Base-by-base conservation (phyloP, 2,113 vertebrate species). In the Nibea albiflora region DNA sequence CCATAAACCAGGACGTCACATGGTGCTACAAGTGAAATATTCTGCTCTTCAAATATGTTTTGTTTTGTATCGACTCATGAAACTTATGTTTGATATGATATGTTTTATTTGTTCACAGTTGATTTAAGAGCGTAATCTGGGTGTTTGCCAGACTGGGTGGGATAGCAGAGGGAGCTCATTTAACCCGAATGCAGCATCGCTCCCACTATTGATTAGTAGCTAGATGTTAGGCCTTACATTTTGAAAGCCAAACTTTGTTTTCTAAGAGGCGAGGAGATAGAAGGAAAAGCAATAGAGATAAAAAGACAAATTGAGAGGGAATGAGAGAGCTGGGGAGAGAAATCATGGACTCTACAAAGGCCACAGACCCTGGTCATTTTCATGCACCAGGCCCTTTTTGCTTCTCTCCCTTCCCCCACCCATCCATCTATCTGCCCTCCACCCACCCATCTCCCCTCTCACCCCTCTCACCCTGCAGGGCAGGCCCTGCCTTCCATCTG, bases 401-500 rank as follows among this genome's bases (percentile, higher is more conserved):
- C 84, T 83, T 91, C 85, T 73, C 24, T 57, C 56, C 81, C 92
- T 83, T 82, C 88, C 86, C 90, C 92, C 84, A 85, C 58, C 73
- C 84, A 92, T 92, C 92, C 80, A 92, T 91, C 91, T 83, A 79
- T 89, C 88, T 91, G 63, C 83, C 85, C 83, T 89, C 86, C 90
- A 85, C 91, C 93, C 92, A 89, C 92, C 93, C 94, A 84, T 81
- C 85, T 83, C 84, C 81, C 89, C 88, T 89, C 85, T 91, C 91
- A 89, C 93, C 90, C 91, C 89, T 86, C 92, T 92, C 62, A 65
- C 91, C 92, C 94, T 90, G 88, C 88, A 91, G 94, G 94, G 91
- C 82, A 66, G 84, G 87, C 93, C 93, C 94, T 93, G 94, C 94
- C 93, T 94, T 93, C 95, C 95, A 95, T 95, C 95, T 96, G 96